These are phyloP conservation scores for Dunckerocampus dactyliophorus DNA, from an alignment of 2,113 vertebrate genomes.

Conservation along the genomic window DNA sequence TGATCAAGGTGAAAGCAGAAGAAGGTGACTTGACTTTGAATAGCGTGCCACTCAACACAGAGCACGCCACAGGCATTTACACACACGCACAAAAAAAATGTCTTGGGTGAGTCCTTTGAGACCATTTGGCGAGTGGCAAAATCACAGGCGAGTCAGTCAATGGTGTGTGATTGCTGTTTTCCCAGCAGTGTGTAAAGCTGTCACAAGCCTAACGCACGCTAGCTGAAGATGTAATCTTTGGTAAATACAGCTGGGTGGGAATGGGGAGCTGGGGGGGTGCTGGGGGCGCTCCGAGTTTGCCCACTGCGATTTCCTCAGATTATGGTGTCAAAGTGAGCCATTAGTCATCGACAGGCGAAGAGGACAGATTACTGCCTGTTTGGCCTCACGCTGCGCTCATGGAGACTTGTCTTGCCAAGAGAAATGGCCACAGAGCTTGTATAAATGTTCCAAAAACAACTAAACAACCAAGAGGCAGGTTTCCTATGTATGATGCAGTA, in stretches of 20 bases:
- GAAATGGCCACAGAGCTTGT: neutral
- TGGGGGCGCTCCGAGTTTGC: neutral
- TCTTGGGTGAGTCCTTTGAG: slow-evolving; percentile 33
- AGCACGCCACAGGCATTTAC: slow-evolving; percentile 22
- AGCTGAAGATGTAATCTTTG: slow-evolving; percentile 65
- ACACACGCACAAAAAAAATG: slow-evolving; percentile 24
- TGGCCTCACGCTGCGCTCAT: slow-evolving; percentile 4
- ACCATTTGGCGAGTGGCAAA: slow-evolving; percentile 42
- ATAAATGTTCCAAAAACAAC: neutral
- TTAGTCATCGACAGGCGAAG: slow-evolving; percentile 52
- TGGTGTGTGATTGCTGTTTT: slow-evolving; percentile 62
- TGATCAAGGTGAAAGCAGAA: slow-evolving; percentile 36
- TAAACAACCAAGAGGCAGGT: neutral
- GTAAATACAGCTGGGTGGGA: slow-evolving; percentile 61
- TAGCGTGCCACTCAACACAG: slow-evolving; percentile 4
- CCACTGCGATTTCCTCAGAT: slow-evolving; percentile 64
- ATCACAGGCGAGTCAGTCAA: slow-evolving; percentile 54
- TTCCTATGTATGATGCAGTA: neutral
- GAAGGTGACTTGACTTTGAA: slow-evolving; percentile 18
- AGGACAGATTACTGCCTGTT: slow-evolving; percentile 51
- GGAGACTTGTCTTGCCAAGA: neutral
- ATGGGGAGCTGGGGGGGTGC: no score
- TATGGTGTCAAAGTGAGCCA: slow-evolving; percentile 66
- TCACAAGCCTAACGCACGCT: slow-evolving; percentile 59
- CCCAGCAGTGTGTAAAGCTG: slow-evolving; percentile 59